Evolutionary conservation across 64 coral and sea anemone genomes (phyloP), one percentile per base, ranked within the genome.

Genomic region (Pachyseris speciosa): DNA sequence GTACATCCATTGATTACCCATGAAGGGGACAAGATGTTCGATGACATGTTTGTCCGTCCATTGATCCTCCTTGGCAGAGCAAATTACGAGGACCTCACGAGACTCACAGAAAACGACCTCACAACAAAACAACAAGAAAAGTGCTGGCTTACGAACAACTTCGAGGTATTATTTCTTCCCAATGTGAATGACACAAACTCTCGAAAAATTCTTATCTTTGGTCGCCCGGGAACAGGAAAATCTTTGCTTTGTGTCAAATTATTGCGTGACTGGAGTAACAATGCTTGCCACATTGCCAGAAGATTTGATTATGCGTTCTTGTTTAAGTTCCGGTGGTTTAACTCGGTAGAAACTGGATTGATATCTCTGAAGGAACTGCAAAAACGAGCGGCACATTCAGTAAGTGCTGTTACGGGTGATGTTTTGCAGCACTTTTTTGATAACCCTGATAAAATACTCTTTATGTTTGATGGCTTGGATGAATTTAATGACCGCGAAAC

Each of bases 171-270:
- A 20, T 58, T 87, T 34, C 47, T 74, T 60, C 49, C 67, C 41
- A 86, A 86, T 36, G 12, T 67, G 3, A 49, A 87, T 51, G 50
- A 20, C 12, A 2, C 27, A 71, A 34, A 72, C 24, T 51, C 66
- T 22, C 49, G 31, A 9, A 87, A 87, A 40, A 87, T 87, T 19
- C 85, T 87, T 8, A 38, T 87, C 7, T 1, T 87, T 41, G 85
- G 85, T 36, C 32, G 85, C 24, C 85, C 85, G 29, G 85, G 85
- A 12, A 74, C 74, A 20, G 85, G 85, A 74, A 87, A 87, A 25
- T 58, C 85, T 51, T 42, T 60, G 31, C 25, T 87, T n/a, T 87
- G 85, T 17, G 4, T 31, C 32, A 87, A 51, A 60, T 8, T 87
- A 8, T 58, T 55, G 13, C 68, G 68, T 40, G 85, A 87, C 11